Evolutionary conservation across 2,797 vertebrate genomes (phyloP).

Genomic region (Pseudochromis fuscus): DNA sequence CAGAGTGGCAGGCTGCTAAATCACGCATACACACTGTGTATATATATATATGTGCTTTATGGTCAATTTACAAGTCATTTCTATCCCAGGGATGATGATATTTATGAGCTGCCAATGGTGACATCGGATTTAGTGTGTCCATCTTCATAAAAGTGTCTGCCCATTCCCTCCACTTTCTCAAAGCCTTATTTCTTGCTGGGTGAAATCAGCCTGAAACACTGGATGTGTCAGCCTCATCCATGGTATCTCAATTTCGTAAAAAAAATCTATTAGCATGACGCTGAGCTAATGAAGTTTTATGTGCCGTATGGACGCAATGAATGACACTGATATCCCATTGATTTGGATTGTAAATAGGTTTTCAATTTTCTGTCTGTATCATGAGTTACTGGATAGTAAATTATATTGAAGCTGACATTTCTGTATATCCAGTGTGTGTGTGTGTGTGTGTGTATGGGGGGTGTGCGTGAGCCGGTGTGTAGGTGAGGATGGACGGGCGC

Average conservation of each 20-base stretch:
- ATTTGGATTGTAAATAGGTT: conserved; percentile 79
- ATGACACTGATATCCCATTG: conserved; percentile 76
- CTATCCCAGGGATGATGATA: conserved; percentile 75
- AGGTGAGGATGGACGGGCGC: conserved; percentile 44
- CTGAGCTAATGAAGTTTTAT: conserved; percentile 76
- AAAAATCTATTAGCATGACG: conserved; percentile 67
- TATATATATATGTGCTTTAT: conserved; percentile 59
- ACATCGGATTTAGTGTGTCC: conserved; percentile 74
- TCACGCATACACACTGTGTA: conserved; percentile 63
- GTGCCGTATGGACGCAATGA: conserved; percentile 62
- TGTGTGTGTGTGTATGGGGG: conserved; percentile 20
- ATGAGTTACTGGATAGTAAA: conserved; percentile 66
- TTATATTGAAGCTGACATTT: conserved; percentile 79
- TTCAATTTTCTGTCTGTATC: conserved; percentile 68
- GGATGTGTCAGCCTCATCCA: conserved; percentile 53
- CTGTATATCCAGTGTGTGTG: conserved; percentile 40
- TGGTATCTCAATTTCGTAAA: conserved; percentile 61
- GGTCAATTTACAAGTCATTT: conserved; percentile 78
- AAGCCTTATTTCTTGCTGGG: conserved; percentile 54
- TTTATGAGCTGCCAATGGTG: conserved; percentile 77
- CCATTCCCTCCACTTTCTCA: conserved; percentile 37
- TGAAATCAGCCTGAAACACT: conserved; percentile 62
- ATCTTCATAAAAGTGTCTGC: conserved; percentile 78
- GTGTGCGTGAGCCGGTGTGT: conserved; percentile 15
- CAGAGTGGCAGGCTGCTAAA: conserved; percentile 58